phyloP scores from a whole-genome alignment of 2,888 invertebrate species.

The Agelastica alni region DNA sequence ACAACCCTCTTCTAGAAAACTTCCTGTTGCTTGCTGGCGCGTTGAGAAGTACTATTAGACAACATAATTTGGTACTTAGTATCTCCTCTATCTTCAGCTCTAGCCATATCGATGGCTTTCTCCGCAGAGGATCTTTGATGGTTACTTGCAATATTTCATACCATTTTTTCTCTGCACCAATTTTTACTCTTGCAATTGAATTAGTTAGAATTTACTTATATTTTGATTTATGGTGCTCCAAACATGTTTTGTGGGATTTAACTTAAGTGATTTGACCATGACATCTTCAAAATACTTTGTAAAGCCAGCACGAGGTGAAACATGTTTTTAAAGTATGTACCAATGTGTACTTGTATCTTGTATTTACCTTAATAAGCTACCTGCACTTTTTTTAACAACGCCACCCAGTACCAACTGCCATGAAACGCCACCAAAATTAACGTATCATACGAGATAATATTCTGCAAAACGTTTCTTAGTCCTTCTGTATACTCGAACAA shows the following conservation, averaged over 20 bases:
- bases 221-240: neutral
- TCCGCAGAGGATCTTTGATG: no score
- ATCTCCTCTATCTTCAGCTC: neutral
- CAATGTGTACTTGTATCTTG: constrained; percentile 19
- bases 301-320: neutral
- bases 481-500: constrained; percentile 4
- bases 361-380: constrained; percentile 24
- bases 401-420: constrained; percentile 26
- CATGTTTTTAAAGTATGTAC: constrained; percentile 20
- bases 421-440: constrained; percentile 12
- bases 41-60: no score
- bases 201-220: no score
- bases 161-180: neutral
- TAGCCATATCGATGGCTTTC: no score
- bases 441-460: neutral
- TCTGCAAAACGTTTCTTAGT: neutral
- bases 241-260: neutral
- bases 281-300: neutral
- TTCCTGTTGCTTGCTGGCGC: no score
- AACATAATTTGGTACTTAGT: neutral
- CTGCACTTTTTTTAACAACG: constrained; percentile 14
- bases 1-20: no score
- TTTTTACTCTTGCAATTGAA: neutral
- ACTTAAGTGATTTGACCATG: neutral
- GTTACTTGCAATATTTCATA: no score